These are phyloP conservation scores for Quiscalus mexicanus DNA, from an alignment of 2,113 vertebrate genomes.

Conservation along the genomic window DNA sequence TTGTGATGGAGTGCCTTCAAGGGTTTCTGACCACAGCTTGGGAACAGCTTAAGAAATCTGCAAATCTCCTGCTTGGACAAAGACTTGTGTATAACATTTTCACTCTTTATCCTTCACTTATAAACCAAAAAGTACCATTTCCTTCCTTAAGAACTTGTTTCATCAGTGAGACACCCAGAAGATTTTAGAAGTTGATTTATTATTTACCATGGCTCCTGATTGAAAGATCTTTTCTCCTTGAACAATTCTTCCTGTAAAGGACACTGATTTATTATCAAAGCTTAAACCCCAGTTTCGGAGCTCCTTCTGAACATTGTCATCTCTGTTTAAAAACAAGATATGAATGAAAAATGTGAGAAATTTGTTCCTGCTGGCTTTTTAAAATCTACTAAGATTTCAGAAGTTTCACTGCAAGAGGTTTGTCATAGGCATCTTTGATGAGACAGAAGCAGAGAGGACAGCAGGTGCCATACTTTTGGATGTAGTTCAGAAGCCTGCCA, in stretches of 20 bases:
- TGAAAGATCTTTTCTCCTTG: slow-evolving; percentile 88
- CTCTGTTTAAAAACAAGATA: slow-evolving; percentile 71
- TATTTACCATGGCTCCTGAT: slow-evolving; percentile 78
- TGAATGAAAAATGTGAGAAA: neutral
- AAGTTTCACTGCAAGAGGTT: neutral
- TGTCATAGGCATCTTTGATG: rapidly evolving
- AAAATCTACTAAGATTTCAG: neutral
- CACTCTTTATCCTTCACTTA: neutral
- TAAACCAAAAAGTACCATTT: neutral
- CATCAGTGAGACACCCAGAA: neutral
- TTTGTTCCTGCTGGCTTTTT: neutral
- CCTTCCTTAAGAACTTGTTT: neutral
- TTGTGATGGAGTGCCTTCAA: neutral
- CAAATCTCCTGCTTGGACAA: neutral
- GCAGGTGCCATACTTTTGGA: slow-evolving; percentile 75
- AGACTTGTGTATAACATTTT: rapidly evolving
- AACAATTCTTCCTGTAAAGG: slow-evolving; percentile 84
- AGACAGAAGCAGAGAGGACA: neutral
- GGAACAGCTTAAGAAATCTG: neutral
- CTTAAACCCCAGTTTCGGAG: slow-evolving; percentile 88
- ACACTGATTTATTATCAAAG: slow-evolving; percentile 86
- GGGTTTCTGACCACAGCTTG: neutral
- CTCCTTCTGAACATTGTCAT: slow-evolving; percentile 82
- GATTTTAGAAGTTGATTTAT: neutral
- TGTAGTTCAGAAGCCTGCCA: slow-evolving; percentile 77